A percentile compares a stretch with the other conserved stretches of the same genome.
These are phyloP conservation scores for Pelodytes ibericus DNA, from an alignment of 2,797 vertebrate species.

Conservation along the genomic window DNA sequence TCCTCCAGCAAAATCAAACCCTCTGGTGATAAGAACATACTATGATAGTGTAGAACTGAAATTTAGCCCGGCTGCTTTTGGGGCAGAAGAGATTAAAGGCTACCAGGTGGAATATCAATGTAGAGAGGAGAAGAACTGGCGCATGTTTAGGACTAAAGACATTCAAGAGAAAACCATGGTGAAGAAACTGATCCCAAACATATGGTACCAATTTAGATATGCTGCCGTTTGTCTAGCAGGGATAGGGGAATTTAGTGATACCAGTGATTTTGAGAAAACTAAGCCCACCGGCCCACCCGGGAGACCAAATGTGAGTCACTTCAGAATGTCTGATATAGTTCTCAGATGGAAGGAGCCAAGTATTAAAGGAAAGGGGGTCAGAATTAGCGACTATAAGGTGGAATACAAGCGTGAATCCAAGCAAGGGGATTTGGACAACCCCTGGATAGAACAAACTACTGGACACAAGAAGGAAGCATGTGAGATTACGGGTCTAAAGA, in stretches of 20 bases:
- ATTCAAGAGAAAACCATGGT: background rate
- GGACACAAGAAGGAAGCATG: background rate
- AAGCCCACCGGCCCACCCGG: background rate
- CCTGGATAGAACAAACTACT: background rate
- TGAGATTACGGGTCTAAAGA: background rate
- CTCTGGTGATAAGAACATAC: background rate
- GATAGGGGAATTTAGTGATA: background rate
- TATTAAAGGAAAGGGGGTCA: background rate
- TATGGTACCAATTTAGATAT: background rate
- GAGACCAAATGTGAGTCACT: background rate
- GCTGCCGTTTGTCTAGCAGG: background rate
- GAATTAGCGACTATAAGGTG: background rate
- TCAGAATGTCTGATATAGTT: background rate
- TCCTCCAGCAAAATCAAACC: conserved; percentile 58
- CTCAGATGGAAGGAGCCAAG: background rate
- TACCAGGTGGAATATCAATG: background rate
- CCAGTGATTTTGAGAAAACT: background rate
- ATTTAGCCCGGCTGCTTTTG: background rate
- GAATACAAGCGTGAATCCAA: background rate
- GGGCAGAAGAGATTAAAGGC: background rate
- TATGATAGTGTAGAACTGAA: background rate
- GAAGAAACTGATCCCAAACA: background rate
- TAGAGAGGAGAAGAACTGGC: background rate
- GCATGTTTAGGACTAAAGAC: background rate
- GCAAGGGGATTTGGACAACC: background rate